Evolutionary conservation across 2,888 invertebrate genomes (phyloP), one percentile per base, ranked within the genome.

Genomic region (Melanostoma mellinum): DNA sequence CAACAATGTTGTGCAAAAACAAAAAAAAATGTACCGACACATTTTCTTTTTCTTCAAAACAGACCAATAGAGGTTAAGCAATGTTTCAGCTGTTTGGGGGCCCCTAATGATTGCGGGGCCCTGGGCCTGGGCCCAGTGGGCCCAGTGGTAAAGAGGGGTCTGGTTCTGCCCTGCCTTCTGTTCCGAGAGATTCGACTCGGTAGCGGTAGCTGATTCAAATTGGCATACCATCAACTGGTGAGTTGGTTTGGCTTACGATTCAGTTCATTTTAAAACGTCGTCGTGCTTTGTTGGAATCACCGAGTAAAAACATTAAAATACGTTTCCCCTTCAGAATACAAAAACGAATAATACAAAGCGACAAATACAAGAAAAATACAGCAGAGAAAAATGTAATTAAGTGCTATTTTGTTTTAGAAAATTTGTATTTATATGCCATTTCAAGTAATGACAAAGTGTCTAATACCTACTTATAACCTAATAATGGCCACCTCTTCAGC

Each of bases 181-280:
- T 10, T 6, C 38, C 3, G 53, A 65, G 60, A 65, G 60, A 73
- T 71, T 65, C 42, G 61, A 50, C 63, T 74, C 50, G 76, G 33
- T 40, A 2, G n/a, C 10, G 33, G 33, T n/a, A 67, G 53, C 42
- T 60, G 42, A 30, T 30, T 63, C 38, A 40, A 48, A 46, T 56
- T 48, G 38, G 58, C 78, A 40, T 67, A 35, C 65, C 74, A 68
- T 65, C 71, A 68, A 72, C 72, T 81, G 55, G 81, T 72, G 81
- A 72, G 72, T 74, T 68, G 60, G 42, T 74, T 74, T 68, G 60
- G 42, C 69, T 74, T 52, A 79, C 61, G 33, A 84, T 65, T 84
- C 79, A 84, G 84, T 84, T 75, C 79, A 79, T 75, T 79, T 84
- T 73, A 40, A 75, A 74, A 69, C 84, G 65, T 84, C 48, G 84